A percentile compares a stretch with the other conserved stretches of the same genome.
These are phyloP conservation scores for Tragelaphus imberbis DNA, from an alignment of 2,113 vertebrate genomes.

Conservation along the genomic window DNA sequence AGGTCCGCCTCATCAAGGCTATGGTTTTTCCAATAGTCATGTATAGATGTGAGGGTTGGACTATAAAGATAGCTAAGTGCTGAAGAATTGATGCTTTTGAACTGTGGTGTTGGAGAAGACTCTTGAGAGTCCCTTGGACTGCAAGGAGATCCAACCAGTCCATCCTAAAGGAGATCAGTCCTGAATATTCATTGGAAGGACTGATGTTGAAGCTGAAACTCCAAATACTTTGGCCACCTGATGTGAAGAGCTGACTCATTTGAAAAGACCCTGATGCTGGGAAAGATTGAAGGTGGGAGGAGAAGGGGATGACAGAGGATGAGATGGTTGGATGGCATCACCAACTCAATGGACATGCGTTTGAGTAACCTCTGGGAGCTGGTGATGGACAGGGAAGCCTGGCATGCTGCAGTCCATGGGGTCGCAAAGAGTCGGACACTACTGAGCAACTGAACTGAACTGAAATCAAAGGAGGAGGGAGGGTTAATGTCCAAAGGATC, in stretches of 20 bases:
- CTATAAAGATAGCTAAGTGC: not conserved
- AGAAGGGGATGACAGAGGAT: not conserved
- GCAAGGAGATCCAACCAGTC: not conserved
- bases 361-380: fast-evolving
- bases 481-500: not conserved
- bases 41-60: not conserved
- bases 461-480: not conserved
- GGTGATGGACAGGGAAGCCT: not conserved
- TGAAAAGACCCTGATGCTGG: not conserved
- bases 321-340: not conserved
- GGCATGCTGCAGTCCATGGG: fast-evolving
- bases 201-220: not conserved
- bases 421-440: fast-evolving
- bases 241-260: not conserved
- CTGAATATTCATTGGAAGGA: not conserved
- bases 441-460: not conserved
- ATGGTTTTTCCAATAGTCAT: not conserved
- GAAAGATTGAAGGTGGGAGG: not conserved
- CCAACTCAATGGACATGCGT: not conserved
- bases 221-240: not conserved
- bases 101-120: not conserved
- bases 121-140: not conserved
- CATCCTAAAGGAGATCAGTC: not conserved
- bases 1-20: not conserved
- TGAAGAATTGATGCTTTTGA: not conserved